Evolutionary conservation across 2,797 vertebrate species (phyloP).

Genomic region (Hirundo rustica): DNA sequence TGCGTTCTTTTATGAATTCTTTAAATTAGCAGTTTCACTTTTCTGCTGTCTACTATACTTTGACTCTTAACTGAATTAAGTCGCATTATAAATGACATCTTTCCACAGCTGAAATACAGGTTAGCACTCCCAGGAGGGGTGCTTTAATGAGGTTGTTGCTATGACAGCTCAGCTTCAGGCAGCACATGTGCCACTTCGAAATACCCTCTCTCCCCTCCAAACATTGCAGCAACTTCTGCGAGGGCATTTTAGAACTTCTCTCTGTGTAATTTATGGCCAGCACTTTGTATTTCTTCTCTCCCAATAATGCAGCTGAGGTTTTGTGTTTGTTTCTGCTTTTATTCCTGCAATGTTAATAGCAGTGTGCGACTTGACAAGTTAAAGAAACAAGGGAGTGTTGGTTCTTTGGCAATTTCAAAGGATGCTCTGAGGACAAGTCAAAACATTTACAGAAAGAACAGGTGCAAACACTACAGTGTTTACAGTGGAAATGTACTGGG

Average conservation of each 20-base stretch:
- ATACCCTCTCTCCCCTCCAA: conserved; percentile 19
- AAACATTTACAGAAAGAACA: background rate
- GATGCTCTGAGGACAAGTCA: background rate
- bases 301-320: background rate
- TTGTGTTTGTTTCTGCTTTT: conserved; percentile 25
- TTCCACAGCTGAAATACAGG: conserved; percentile 62
- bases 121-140: conserved; percentile 49
- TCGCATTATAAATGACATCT: conserved; percentile 60
- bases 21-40: conserved; percentile 60
- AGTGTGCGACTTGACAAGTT: background rate
- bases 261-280: background rate
- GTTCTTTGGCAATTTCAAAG: background rate
- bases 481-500: background rate
- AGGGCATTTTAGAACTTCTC: conserved; percentile 1
- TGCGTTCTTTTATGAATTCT: conserved; percentile 9
- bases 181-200: conserved; percentile 20
- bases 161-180: conserved; percentile 67
- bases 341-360: background rate
- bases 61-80: conserved; percentile 51
- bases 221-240: background rate
- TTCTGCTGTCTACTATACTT: conserved; percentile 24
- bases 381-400: background rate
- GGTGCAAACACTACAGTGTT: background rate
- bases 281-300: background rate
- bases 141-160: conserved; percentile 73